These are phyloP conservation scores for Drosophila mayri DNA, from an alignment of 1,140 invertebrate genomes.

Conservation along the genomic window DNA sequence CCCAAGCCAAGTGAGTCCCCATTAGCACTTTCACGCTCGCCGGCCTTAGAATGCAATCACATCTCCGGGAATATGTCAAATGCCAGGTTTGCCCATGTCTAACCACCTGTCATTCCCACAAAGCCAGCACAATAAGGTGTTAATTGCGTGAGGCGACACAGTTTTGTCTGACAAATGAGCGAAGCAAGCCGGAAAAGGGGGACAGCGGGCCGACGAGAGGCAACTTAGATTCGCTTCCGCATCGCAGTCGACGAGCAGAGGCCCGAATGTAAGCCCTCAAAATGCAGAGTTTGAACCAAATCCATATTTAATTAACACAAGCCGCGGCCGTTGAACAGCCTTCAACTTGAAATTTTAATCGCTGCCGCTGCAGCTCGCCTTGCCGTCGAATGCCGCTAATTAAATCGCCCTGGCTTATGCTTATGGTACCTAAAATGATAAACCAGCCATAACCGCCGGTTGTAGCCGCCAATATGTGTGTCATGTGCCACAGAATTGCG, in stretches of 20 bases:
- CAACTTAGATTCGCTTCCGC: constrained; percentile 56
- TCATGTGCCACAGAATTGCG: constrained; percentile 56
- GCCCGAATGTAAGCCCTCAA: constrained; percentile 46
- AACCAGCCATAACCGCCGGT: constrained; percentile 12
- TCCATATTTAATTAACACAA: constrained; percentile 67
- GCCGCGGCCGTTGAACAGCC: constrained; percentile 57
- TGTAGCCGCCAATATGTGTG: constrained; percentile 31
- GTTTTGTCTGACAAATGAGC: constrained; percentile 42
- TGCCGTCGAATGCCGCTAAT: constrained; percentile 51
- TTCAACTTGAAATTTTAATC: constrained; percentile 72
- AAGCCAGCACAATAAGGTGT: constrained; percentile 23
- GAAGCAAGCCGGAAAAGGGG: constrained; percentile 28
- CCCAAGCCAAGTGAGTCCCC: not conserved
- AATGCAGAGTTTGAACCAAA: constrained; percentile 76
- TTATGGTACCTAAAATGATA: constrained; percentile 17
- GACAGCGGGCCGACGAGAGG: constrained; percentile 15
- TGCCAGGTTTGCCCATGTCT: constrained; percentile 29
- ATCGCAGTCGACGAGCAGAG: constrained; percentile 21
- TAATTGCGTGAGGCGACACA: constrained; percentile 61
- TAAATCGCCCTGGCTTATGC: constrained; percentile 15
- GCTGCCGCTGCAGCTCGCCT: constrained; percentile 41
- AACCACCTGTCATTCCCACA: constrained; percentile 1
- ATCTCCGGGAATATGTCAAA: constrained; percentile 29
- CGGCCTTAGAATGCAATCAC: constrained; percentile 12
- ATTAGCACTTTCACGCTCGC: constrained; percentile 37